Base-by-base conservation (phyloP, 1,140 invertebrate genomes). In the Bombus sibiricus region DNA sequence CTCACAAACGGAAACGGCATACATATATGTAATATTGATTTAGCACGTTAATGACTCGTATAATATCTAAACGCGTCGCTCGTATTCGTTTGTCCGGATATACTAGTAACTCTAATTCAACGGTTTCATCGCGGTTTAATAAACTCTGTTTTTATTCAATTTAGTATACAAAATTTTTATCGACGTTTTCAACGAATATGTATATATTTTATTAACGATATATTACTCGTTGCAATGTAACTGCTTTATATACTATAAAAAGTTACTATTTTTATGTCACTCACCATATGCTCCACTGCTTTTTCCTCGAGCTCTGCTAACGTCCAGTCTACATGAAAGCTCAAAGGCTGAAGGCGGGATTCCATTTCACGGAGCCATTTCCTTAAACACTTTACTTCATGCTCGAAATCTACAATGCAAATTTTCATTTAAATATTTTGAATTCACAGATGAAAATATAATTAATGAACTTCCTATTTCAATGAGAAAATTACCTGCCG, bases 211-310 rank as follows among this genome's bases (percentile, higher is more conserved):
- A 57, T 28, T 2, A 32, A 71, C 15, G 25, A 41, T 13, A 32
- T 73, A 34, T 47, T 28, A 9, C 12, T 57, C n/a, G 3, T 12
- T 71, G 25, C 18, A 12, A 41, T 41, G 28, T 53, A 37, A 66
- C 32, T 18, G 32, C 12, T 28, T 18, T 18, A 39, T 18, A 64
- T 78, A 43, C 18, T 57, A 22, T n/a, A 37, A 32, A 68, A 57
- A 57, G 28, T 34, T 41, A 39, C 25, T 84, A 4, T 57, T 68
- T 34, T 83, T 66, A 5, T 80, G 41, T 53, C 3, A 95, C 95
- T 96, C 92, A 97, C 97, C 97, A 97, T 96, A 93, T 97, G 96
- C 93, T 97, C 97, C 80, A 96, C 95, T 87, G 96, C 96, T 91
- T 97, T 97, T 90, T 97, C 95, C 91, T 97, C 95, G 81, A 97